Percentiles rank a stretch among this genome's conserved stretches.
phyloP scores from a whole-genome alignment of 2,113 vertebrate genomes.

The Sinocyclocheilus rhinocerous region DNA sequence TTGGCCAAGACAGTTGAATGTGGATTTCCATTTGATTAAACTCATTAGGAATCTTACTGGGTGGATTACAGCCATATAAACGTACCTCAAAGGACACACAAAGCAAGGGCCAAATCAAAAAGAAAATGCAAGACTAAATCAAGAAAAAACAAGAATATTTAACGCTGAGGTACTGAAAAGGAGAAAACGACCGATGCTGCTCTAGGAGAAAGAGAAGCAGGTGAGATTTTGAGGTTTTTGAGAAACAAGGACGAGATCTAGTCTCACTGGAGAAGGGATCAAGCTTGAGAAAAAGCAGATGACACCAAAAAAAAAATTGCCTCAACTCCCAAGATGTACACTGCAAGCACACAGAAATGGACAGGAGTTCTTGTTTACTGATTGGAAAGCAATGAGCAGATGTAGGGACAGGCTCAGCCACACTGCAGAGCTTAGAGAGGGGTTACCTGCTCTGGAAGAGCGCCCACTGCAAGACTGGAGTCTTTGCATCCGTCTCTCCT shows the following conservation, averaged over 20 bases:
- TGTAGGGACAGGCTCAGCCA: not conserved
- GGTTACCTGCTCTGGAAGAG: constrained; percentile 72
- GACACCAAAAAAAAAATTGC: not conserved
- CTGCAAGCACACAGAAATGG: not conserved
- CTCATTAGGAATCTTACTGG: not conserved
- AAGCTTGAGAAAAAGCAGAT: constrained; percentile 8
- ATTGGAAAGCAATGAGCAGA: constrained; percentile 41
- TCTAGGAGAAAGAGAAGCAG: not conserved
- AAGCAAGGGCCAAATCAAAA: not conserved
- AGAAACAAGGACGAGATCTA: not conserved
- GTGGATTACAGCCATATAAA: not conserved
- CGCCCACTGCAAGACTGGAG: constrained; percentile 57
- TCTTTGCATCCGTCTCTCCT: constrained; percentile 50
- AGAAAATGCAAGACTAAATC: not conserved
- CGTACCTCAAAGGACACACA: not conserved
- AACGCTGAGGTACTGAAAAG: not conserved
- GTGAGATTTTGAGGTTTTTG: not conserved
- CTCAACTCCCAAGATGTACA: not conserved
- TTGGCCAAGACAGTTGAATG: not conserved
- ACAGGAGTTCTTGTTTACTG: constrained; percentile 1
- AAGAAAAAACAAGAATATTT: not conserved
- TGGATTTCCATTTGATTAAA: not conserved
- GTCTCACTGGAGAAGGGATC: not conserved
- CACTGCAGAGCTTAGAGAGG: constrained; percentile 31
- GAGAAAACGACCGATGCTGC: not conserved